Percentiles rank a stretch among this genome's conserved stretches.
Evolutionary conservation across 2,113 vertebrate genomes (phyloP).

Genomic region (Lepus timidus): DNA sequence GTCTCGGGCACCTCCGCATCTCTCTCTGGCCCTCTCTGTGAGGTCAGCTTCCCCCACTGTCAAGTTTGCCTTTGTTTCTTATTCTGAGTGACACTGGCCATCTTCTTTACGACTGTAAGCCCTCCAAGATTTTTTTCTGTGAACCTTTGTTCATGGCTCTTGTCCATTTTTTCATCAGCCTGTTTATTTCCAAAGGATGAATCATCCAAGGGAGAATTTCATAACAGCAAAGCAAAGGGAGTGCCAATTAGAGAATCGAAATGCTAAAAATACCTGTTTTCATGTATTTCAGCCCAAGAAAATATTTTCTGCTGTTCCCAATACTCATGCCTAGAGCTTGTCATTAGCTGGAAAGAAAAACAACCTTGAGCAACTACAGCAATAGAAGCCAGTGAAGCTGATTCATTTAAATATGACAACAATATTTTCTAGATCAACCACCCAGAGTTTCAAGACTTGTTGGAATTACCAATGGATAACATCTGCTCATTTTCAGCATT

Average conservation of each 20-base stretch:
- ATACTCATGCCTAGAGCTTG: conserved; percentile 19
- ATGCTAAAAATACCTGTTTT: conserved; percentile 53
- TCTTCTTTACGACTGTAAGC: background rate
- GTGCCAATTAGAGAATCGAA: background rate
- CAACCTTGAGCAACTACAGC: background rate
- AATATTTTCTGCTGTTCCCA: conserved; percentile 44
- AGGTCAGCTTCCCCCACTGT: background rate
- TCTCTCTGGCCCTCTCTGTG: background rate
- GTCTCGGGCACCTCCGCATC: background rate
- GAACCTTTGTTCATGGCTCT: background rate
- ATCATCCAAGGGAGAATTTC: conserved; percentile 38
- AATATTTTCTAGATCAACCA: background rate
- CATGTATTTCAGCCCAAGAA: conserved; percentile 55
- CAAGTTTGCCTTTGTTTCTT: background rate
- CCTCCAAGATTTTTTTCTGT: background rate
- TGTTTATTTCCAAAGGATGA: conserved; percentile 54
- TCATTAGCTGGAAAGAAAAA: conserved; percentile 20
- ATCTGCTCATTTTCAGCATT: conserved; percentile 2
- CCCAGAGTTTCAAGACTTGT: background rate
- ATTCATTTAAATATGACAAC: conserved; percentile 1
- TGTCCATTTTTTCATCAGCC: background rate
- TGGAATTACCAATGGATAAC: background rate
- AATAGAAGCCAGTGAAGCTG: background rate
- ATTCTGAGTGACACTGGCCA: background rate
- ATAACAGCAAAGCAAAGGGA: conserved; percentile 37